Evolutionary conservation across 2,888 invertebrate genomes (phyloP), one percentile per base, ranked within the genome.

Genomic region (Therioaphis trifolii): DNA sequence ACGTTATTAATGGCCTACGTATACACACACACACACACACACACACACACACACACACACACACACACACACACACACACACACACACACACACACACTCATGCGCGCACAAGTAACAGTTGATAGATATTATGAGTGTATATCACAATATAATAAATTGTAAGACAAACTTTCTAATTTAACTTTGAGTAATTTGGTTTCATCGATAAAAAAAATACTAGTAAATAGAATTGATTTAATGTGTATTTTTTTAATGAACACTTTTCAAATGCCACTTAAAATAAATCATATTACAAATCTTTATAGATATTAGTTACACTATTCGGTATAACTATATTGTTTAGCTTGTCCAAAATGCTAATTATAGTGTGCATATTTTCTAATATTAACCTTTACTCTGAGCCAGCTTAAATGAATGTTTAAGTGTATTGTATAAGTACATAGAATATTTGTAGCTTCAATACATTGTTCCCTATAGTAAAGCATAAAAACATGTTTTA

Each of bases 361-460:
- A 75, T 61, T 75, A 58, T 75, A 75, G 75, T 58, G 43, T 43
- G 58, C 75, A 58, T 61, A 75, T 58, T 58, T 75, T 58, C 58
- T 75, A 75, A 75, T 75, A 75, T 75, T 75, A 75, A 75, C 58
- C 74, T 75, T 74, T 58, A 55, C 52, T 24, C 24, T 11, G 74
- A 75, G 74, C 74, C 55, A 75, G 74, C 24, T 40, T 11, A 58
- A 71, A 69, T 46, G 55, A 74, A 74, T 18, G 35, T 52, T 75
- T n/a, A 4, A 40, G 55, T 55, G 74, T 21, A 74, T 40, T 52
- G 21, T 74, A 74, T 18, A 71, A 46, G 46, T 71, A 49, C 21
- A 71, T 18, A n/a, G n/a, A n/a, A n/a, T n/a, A 29, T 49, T 46
- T 49, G 71, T 49, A 18, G 27, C 4, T 27, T 18, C 1, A 46